These are phyloP conservation scores for Chroicocephalus ridibundus DNA, from an alignment of 2,113 vertebrate genomes.

Conservation along the genomic window DNA sequence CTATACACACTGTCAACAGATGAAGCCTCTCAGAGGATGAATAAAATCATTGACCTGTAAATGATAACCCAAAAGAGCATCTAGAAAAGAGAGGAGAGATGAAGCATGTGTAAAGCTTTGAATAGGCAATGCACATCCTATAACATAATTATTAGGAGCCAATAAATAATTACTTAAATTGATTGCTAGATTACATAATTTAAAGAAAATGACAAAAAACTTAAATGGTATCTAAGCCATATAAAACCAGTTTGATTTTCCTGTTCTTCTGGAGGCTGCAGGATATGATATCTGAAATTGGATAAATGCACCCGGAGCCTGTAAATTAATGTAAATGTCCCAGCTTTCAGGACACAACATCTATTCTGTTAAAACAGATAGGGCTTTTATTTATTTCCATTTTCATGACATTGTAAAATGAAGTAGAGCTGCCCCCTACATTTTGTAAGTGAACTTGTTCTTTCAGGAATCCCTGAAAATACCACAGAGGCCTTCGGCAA, in stretches of 20 bases:
- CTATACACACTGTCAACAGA: background rate
- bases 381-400: background rate
- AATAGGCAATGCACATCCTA: background rate
- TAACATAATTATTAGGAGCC: background rate
- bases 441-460: background rate
- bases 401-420: background rate
- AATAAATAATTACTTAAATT: background rate
- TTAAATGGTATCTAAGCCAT: background rate
- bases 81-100: background rate
- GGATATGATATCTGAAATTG: background rate
- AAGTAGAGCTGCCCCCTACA: background rate
- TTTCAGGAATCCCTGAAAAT: background rate
- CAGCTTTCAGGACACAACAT: background rate
- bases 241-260: background rate
- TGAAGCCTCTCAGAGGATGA: background rate
- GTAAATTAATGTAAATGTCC: background rate
- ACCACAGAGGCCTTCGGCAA: background rate
- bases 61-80: background rate
- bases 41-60: slow-evolving; percentile 3
- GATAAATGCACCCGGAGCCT: background rate
- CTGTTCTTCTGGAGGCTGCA: background rate
- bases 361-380: background rate
- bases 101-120: background rate
- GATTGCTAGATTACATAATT: background rate
- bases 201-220: background rate